Evolutionary conservation across 2,888 invertebrate species (phyloP).

Genomic region (Sarcophaga subvicina): DNA sequence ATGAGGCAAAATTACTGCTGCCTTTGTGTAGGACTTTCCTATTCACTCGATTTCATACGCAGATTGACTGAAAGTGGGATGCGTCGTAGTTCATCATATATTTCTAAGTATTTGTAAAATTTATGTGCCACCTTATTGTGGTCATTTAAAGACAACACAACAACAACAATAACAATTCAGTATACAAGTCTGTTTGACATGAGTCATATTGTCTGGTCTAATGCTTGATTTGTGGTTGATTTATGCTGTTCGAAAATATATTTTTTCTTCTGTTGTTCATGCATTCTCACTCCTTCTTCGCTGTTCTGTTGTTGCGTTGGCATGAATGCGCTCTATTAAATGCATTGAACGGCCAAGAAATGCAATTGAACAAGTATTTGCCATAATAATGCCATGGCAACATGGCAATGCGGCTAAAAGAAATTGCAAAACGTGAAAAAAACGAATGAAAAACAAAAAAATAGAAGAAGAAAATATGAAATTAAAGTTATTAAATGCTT

Average conservation of each 20-base stretch:
- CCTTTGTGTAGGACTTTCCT: no score
- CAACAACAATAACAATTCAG: neutral
- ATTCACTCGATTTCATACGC: no score
- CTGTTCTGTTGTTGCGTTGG: neutral
- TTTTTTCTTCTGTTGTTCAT: conserved; percentile 11
- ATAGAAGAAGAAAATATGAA: neutral
- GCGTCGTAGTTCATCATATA: no score
- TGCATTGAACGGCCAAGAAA: conserved; percentile 38
- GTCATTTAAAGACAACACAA: neutral
- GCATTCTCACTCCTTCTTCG: neutral
- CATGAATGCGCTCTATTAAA: conserved; percentile 4
- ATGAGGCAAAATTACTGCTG: no score
- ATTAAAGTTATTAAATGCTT: neutral
- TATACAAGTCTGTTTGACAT: conserved; percentile 14
- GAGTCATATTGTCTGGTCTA: conserved; percentile 60
- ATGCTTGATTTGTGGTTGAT: conserved; percentile 56
- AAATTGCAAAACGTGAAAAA: neutral
- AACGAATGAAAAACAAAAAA: neutral
- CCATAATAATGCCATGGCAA: conserved; percentile 4
- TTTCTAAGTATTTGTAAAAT: neutral
- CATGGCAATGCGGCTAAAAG: conserved; percentile 16
- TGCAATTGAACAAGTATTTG: conserved; percentile 52
- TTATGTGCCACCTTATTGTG: neutral
- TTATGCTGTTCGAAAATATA: conserved; percentile 56
- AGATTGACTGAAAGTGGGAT: neutral